phyloP scores from a whole-genome alignment of 2,888 invertebrate species.

The Falcaria lacertinaria region DNA sequence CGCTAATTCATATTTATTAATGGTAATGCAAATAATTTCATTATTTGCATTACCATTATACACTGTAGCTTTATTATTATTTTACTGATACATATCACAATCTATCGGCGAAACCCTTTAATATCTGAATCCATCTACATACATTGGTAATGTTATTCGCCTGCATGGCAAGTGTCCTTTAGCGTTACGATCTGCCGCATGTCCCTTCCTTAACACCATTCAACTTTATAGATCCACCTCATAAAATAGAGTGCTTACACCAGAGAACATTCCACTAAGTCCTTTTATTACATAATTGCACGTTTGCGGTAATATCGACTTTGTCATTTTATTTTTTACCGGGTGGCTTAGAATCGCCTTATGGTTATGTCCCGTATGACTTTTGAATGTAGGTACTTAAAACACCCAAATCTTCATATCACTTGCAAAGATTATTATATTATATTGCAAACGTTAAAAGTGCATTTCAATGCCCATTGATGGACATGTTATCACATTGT shows the following conservation, averaged over 20 bases:
- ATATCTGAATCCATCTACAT: slow-evolving; percentile 52
- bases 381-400: slow-evolving; percentile 5
- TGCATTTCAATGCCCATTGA: too few relatives aligned
- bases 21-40: not conserved
- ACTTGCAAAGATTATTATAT: too few relatives aligned
- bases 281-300: slow-evolving; percentile 66
- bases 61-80: slow-evolving; percentile 20
- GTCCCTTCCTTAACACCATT: slow-evolving; percentile 46
- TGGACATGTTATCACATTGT: too few relatives aligned
- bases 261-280: slow-evolving; percentile 36
- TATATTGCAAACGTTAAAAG: too few relatives aligned
- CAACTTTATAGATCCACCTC: slow-evolving; percentile 58
- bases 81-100: slow-evolving; percentile 38
- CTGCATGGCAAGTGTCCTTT: slow-evolving; percentile 66
- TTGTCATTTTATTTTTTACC: slow-evolving; percentile 35
- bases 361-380: too few relatives aligned
- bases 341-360: too few relatives aligned
- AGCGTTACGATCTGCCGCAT: slow-evolving; percentile 45
- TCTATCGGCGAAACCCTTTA: slow-evolving; percentile 31
- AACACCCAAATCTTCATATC: slow-evolving; percentile 44
- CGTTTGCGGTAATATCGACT: slow-evolving; percentile 36
- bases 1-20: slow-evolving; percentile 3
- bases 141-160: slow-evolving; percentile 58
- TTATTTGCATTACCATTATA: slow-evolving; percentile 2
- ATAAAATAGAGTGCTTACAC: slow-evolving; percentile 65